Evolutionary conservation across 2,797 vertebrate genomes (phyloP).

Genomic region (Fringilla coelebs): DNA sequence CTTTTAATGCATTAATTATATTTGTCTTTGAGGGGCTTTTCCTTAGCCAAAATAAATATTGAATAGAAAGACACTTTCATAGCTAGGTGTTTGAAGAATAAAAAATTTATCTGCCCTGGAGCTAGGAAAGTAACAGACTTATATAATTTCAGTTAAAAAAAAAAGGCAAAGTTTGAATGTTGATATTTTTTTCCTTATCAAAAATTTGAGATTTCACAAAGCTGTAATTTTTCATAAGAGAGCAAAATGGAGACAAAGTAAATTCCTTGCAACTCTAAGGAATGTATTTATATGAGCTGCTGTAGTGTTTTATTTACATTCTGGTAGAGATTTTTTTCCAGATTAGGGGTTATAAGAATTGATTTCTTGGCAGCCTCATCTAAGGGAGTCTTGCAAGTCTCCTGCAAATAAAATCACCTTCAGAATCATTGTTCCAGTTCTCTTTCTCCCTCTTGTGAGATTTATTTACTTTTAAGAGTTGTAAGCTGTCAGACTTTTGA

Average conservation of each 20-base stretch:
- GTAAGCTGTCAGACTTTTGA: not conserved
- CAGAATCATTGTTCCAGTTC: not conserved
- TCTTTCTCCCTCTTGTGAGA: not conserved
- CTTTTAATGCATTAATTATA: not conserved
- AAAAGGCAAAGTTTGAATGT: not conserved
- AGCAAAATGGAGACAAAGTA: not conserved
- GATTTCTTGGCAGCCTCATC: not conserved
- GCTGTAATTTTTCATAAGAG: not conserved
- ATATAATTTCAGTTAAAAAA: not conserved
- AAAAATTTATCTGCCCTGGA: not conserved
- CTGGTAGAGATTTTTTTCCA: not conserved
- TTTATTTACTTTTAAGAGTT: not conserved
- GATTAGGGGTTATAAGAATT: not conserved
- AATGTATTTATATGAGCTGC: not conserved
- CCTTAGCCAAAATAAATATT: not conserved
- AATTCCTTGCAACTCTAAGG: not conserved
- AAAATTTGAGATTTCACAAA: not conserved
- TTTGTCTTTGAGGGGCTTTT: not conserved
- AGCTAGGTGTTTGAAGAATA: not conserved
- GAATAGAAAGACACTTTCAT: not conserved
- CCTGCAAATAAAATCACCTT: not conserved
- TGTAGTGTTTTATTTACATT: not conserved
- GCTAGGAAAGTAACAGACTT: not conserved
- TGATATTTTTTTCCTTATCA: not conserved
- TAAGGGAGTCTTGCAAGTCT: not conserved